Evolutionary conservation across 2,113 vertebrate species (phyloP), one percentile per base, ranked within the genome.

Genomic region (Sylvietta virens): DNA sequence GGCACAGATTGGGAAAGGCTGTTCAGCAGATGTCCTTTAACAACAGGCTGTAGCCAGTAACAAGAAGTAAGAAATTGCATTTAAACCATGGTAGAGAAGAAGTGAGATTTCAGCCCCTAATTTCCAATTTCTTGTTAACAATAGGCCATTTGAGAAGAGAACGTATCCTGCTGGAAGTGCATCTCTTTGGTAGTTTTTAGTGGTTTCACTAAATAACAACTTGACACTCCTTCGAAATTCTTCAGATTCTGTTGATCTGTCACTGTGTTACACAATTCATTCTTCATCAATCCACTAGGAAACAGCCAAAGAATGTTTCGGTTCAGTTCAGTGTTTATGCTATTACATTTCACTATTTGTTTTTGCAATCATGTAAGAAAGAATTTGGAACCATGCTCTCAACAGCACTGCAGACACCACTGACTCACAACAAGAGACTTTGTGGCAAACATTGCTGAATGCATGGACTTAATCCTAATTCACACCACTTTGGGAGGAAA

Each of bases 281-380:
- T 95, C 77, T 88, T 92, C 90, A 85, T 50, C 89, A 82, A 54
- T 28, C 37, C 62, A 58, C 66, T 76, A 70, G 16, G 81, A 90
- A 90, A 57, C 30, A 76, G 28, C 45, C 80, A 76, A 92, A 91
- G 91, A 93, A 94, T 82, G 74, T 79, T n/a, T n/a, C n/a, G n/a
- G n/a, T n/a, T n/a, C n/a, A n/a, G n/a, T n/a, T 89, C 77, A 71
- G 31, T 92, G 84, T 86, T 94, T 94, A 72, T 56, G 31, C 54
- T 85, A 84, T 76, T 70, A 48, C 21, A 94, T 95, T 92, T 91
- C 90, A 84, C 37, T 88, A 85, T 70, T 94, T 87, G 87, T 30
- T 94, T 91, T 93, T 3, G 13, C 58, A 95, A 8, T 82, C 50
- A 51, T 77, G 44, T 26, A 79, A 79, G 54, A 91, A 72, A 87